phyloP scores from a whole-genome alignment of 2,797 vertebrate species.

The Alfaro cultratus region DNA sequence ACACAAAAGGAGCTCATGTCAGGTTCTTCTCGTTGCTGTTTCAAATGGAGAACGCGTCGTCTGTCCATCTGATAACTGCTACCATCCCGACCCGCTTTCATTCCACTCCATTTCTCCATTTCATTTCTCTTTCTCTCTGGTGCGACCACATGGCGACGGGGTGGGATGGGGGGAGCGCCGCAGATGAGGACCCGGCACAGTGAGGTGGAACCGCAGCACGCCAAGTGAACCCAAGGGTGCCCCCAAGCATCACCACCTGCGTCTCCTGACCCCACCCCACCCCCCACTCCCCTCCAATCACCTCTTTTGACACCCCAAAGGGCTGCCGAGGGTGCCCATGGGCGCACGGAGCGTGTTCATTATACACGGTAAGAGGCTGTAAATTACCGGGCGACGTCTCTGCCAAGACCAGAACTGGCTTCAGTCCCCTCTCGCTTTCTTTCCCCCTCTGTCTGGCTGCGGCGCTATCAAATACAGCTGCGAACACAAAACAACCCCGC shows the following conservation, averaged over 20 bases:
- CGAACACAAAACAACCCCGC: constrained; percentile 84
- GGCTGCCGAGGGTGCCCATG: constrained; percentile 67
- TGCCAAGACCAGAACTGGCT: constrained; percentile 80
- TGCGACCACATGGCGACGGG: constrained; percentile 56
- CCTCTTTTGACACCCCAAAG: constrained; percentile 57
- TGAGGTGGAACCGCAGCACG: constrained; percentile 63
- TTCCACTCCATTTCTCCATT: constrained; percentile 2
- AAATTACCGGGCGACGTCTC: constrained; percentile 85
- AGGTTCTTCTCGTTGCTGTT: constrained; percentile 61
- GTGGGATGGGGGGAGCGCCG: constrained; percentile 26
- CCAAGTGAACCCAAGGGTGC: constrained; percentile 73
- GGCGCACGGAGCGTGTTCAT: constrained; percentile 80
- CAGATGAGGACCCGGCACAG: constrained; percentile 70
- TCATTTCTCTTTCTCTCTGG: constrained; percentile 19
- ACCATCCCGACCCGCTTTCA: constrained; percentile 19
- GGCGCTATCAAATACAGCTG: constrained; percentile 90
- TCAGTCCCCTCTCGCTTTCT: constrained; percentile 18
- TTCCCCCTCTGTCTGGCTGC: constrained; percentile 55
- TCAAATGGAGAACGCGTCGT: constrained; percentile 60
- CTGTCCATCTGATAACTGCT: constrained; percentile 68
- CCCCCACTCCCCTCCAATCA: constrained; percentile 26
- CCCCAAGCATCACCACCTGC: constrained; percentile 81
- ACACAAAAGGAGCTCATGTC: constrained; percentile 59
- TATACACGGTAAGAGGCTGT: constrained; percentile 82
- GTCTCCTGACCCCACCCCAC: constrained; percentile 59